Evolutionary conservation across 1,140 invertebrate genomes (phyloP), one percentile per base, ranked within the genome.

Genomic region (Ladona fulva): DNA sequence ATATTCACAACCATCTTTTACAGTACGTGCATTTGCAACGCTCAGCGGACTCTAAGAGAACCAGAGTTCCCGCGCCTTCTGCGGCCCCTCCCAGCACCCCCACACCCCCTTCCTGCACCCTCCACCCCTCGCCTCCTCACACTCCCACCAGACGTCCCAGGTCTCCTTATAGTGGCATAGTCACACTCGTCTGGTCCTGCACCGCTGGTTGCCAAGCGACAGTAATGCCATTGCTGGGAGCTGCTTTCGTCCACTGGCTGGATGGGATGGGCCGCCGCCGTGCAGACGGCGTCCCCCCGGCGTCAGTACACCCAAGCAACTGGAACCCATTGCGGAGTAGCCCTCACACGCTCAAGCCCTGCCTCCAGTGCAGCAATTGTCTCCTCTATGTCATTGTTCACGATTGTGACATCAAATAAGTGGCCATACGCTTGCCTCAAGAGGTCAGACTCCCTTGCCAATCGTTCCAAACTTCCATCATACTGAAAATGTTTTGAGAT

Each of bases 301-400:
- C 52, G 92, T 96, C 93, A 97, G 91, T 97, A 97, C 84, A 97
- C 94, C 95, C 95, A 97, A 37, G 93, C 93, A 0, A 97, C 94
- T 14, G 94, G 94, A 79, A 97, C 94, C 97, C 97, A 99, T 86
- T 98, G 97, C 59, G 96, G 93, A 80, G 93, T 93, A 79, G 92
- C 92, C 84, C 95, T 93, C 76, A 98, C 92, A 77, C 93, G 90
- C 80, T 97, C 95, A 79, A 99, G 94, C 24, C 95, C 93, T 77
- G 91, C 90, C 84, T 99, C 96, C 80, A 99, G 86, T 78, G 94
- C 92, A 42, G 91, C 90, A 82, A 99, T 98, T 44, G 98, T 99
- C 85, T 99, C 97, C 84, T 99, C 97, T 80, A 99, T 99, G 87
- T 99, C 97, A 88, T 99, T 99, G 89, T 99, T 99, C 24, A 99